A percentile compares a stretch with the other conserved stretches of the same genome.
These are phyloP conservation scores for Meta bourneti DNA, from an alignment of 2,888 invertebrate species.

Conservation along the genomic window DNA sequence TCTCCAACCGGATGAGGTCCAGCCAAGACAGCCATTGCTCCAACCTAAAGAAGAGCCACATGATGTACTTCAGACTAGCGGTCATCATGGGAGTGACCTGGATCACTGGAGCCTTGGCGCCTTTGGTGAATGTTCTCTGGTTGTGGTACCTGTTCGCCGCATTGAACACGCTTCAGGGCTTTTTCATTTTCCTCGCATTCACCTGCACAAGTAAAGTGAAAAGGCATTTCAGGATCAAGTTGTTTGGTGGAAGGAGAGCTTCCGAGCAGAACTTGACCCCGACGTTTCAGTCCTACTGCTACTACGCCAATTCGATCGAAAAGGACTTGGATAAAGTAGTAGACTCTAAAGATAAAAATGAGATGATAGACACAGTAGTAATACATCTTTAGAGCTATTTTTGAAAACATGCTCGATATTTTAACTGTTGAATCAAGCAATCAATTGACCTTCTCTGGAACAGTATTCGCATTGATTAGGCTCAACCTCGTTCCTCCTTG, in stretches of 20 bases:
- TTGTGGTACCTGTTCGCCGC: slow-evolving; percentile 82
- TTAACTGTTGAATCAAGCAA: no score
- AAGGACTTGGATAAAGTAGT: slow-evolving; percentile 55
- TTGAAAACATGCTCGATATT: background rate
- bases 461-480: no score
- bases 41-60: slow-evolving; percentile 4
- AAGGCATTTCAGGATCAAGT: slow-evolving; percentile 24
- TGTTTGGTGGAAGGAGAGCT: background rate
- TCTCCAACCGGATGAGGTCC: slow-evolving; percentile 71
- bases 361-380: slow-evolving; percentile 34
- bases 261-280: slow-evolving; percentile 5
- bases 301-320: slow-evolving; percentile 58
- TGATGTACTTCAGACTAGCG: slow-evolving; percentile 81
- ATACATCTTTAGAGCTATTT: slow-evolving; percentile 37
- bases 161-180: slow-evolving; percentile 82
- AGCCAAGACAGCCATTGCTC: background rate
- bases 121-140: slow-evolving; percentile 80
- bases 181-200: slow-evolving; percentile 83
- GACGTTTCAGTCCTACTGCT: slow-evolving; percentile 69
- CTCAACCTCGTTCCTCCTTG: no score
- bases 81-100: slow-evolving; percentile 83
- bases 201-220: slow-evolving; percentile 78
- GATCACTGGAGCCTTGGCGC: slow-evolving; percentile 82
- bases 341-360: slow-evolving; percentile 6
- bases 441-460: no score